Base-by-base conservation (phyloP, 2,888 invertebrate genomes). In the Imbricaverruca yamaguchii region DNA sequence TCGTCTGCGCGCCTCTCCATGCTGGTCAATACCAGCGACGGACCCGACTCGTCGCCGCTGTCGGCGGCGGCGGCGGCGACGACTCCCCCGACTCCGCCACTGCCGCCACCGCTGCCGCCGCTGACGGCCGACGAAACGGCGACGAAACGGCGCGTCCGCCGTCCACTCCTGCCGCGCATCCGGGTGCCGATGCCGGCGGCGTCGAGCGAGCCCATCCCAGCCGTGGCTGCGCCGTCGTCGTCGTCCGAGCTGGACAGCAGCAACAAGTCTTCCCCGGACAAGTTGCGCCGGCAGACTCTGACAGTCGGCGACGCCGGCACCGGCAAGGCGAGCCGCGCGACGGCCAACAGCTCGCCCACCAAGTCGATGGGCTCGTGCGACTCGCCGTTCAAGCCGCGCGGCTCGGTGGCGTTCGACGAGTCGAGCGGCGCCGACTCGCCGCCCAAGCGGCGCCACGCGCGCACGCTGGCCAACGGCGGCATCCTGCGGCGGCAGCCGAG, bases 391-490 rank as follows among this genome's bases (percentile, higher is more conserved):
- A 74, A 74, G 21, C 55, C 53, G 8, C 74, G 74, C 74, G 74
- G 74, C 74, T 74, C 74, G 74, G 74, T 74, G 21, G 74, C 74
- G 53, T 74, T 74, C 55, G 74, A 74, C 74, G 74, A 74, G 74
- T 74, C 74, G 55, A 74, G 74, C 74, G 74, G 74, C 74, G 74
- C 74, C 74, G 74, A 74, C 74, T 74, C 74, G 74, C 74, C 74
- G 53, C 53, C 74, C 53, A 74, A 74, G 74, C 74, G 74, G 53
- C 74, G 74, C 74, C 53, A 53, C 53, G 18, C 53, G 18, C 74
- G 74, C 21, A 21, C 21, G 55, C 74, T 55, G 74, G 74, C 74
- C 4, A 74, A 74, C 74, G 74, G 74, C 55, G 74, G 74, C 74
- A 74, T 74, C 74, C 74, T 74, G 55, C 53, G 74, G 18, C 74